A percentile compares a stretch with the other conserved stretches of the same genome.
phyloP scores from a whole-genome alignment of 2,888 invertebrate species.

The Brachypterus glaber region DNA sequence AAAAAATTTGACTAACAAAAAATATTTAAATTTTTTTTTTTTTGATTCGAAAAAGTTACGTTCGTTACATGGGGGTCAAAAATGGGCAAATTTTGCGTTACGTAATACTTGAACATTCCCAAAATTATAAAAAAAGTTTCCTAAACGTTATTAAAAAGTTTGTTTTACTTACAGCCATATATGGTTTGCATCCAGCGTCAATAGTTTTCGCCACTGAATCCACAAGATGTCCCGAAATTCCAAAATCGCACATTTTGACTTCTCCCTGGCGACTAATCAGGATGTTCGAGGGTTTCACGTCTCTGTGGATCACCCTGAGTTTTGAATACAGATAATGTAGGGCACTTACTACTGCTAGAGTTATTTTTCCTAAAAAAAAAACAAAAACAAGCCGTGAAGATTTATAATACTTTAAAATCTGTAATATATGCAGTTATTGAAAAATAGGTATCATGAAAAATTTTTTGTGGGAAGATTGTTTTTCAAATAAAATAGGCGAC shows the following conservation, averaged over 20 bases:
- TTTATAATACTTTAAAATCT: no score
- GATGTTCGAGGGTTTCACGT: conserved; percentile 98
- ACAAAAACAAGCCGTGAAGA: no score
- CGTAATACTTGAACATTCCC: no score
- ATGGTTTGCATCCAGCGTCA: conserved; percentile 97
- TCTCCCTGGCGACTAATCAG: conserved; percentile 86
- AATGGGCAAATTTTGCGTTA: no score
- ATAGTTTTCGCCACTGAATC: conserved; percentile 96
- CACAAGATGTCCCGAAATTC: conserved; percentile 94
- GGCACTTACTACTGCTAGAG: conserved; percentile 86
- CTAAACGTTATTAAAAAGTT: conserved; percentile 3
- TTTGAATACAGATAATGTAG: conserved; percentile 86
- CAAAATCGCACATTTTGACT: conserved; percentile 98
- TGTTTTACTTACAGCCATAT: conserved; percentile 74
- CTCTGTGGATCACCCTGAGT: conserved; percentile 86
- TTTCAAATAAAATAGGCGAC: no score
- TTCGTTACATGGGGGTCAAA: not conserved
- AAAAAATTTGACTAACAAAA: no score
- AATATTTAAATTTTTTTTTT: no score
- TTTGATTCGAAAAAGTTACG: not conserved
- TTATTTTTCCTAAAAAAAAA: conserved; percentile 63
- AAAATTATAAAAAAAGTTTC: conserved; percentile 2
- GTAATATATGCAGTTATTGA: no score
- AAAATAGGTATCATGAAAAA: no score
- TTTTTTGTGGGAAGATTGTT: no score